A percentile compares a stretch with the other conserved stretches of the same genome.
Conservation (phyloP, 2,113 vertebrate species). For the Neomonachus schauinslandi region DNA sequence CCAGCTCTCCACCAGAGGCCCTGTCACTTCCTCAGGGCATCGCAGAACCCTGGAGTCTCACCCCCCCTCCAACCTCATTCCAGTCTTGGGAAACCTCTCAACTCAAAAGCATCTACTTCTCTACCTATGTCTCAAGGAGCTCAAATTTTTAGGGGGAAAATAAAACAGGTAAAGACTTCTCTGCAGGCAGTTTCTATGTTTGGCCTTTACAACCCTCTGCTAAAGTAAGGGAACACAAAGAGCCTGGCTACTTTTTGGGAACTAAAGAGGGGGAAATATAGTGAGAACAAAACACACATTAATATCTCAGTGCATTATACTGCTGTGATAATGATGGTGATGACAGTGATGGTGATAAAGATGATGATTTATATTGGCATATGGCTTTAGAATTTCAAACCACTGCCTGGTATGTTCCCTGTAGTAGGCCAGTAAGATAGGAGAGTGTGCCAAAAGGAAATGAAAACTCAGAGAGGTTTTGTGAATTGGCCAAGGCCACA, state of each 20-base stretch:
- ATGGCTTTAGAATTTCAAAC: background rate
- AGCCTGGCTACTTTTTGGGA: background rate
- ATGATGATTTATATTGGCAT: background rate
- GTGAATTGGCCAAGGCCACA: background rate
- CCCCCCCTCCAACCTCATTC: background rate
- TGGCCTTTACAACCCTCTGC: background rate
- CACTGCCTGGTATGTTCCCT: background rate
- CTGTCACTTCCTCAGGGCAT: background rate
- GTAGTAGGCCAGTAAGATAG: background rate
- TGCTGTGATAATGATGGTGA: background rate
- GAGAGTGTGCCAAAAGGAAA: background rate
- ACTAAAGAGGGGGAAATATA: background rate
- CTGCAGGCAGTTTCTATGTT: background rate
- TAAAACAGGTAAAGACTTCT: background rate
- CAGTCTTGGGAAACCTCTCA: background rate
- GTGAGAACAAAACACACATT: background rate
- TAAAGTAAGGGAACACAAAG: background rate
- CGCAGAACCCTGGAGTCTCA: background rate
- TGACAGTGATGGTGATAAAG: background rate
- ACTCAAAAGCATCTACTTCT: background rate
- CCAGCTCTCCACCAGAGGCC: background rate
- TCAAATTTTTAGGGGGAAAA: background rate
- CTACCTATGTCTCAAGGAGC: background rate
- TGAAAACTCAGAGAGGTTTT: constrained; percentile 3
- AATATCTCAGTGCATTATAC: background rate